Evolutionary conservation across 2,888 invertebrate genomes (phyloP).

Genomic region (Parascotia fuliginaria): DNA sequence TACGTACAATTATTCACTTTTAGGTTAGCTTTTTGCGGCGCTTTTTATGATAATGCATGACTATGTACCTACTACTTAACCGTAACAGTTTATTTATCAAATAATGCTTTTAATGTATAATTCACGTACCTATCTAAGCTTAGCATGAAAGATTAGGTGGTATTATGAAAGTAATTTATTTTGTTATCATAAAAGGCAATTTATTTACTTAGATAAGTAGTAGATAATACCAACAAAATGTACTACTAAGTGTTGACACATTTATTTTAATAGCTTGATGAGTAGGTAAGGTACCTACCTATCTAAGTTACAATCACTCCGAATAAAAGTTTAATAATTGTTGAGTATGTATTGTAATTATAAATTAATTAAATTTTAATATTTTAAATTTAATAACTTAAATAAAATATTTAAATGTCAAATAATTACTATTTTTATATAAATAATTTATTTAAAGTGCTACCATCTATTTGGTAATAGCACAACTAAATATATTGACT

Average conservation of each 20-base stretch:
- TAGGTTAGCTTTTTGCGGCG: constrained; percentile 49
- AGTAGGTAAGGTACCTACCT: too few relatives aligned
- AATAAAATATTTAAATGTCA: too few relatives aligned
- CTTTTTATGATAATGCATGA: constrained; percentile 45
- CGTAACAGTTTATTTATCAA: constrained; percentile 35
- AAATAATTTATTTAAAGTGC: neutral
- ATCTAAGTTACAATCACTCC: too few relatives aligned
- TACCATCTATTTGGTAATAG: constrained; percentile 52
- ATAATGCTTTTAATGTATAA: constrained; percentile 37
- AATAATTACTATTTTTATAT: too few relatives aligned
- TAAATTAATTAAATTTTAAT: too few relatives aligned
- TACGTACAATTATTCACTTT: constrained; percentile 50
- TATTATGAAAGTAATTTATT: constrained; percentile 4
- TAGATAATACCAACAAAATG: too few relatives aligned
- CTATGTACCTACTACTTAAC: constrained; percentile 19
- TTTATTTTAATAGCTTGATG: too few relatives aligned
- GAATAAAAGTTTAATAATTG: too few relatives aligned
- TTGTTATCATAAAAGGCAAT: constrained; percentile 4
- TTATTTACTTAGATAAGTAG: neutral
- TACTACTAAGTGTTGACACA: too few relatives aligned
- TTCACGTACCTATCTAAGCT: constrained; percentile 1
- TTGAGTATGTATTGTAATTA: too few relatives aligned
- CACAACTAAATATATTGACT: constrained; percentile 3
- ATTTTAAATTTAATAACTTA: too few relatives aligned
- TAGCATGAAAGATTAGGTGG: constrained; percentile 9